A percentile compares a stretch with the other conserved stretches of the same genome.
Conservation (phyloP, 1,140 invertebrate species). For the Homarus americanus region DNA sequence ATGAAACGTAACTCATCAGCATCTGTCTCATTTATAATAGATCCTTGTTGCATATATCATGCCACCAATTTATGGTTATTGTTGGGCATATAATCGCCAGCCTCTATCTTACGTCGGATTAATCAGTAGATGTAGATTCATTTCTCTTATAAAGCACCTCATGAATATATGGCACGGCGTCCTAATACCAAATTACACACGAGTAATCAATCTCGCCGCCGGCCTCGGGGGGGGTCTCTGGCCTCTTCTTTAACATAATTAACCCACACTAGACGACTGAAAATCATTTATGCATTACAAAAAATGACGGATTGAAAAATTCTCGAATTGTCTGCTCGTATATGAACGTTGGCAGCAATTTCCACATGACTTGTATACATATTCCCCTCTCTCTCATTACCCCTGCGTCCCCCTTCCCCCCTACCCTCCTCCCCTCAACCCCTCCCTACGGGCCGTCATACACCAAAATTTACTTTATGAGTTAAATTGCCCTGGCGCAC, state of each 20-base stretch:
- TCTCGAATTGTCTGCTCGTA: slow-evolving; percentile 68
- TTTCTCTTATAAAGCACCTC: slow-evolving; percentile 13
- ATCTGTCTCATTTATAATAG: slow-evolving; percentile 63
- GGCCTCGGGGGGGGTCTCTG: neutral
- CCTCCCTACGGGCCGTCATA: slow-evolving; percentile 44
- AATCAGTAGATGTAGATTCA: slow-evolving; percentile 53
- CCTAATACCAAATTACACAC: slow-evolving; percentile 21
- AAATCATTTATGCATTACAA: slow-evolving; percentile 22
- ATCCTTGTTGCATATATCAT: slow-evolving; percentile 62
- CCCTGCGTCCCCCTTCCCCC: slow-evolving; percentile 22
- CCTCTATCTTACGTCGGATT: slow-evolving; percentile 54
- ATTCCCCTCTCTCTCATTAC: slow-evolving; percentile 53
- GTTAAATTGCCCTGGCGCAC: slow-evolving; percentile 59
- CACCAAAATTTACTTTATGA: slow-evolving; percentile 70
- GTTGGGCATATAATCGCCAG: slow-evolving; percentile 60
- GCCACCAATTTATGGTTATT: slow-evolving; percentile 26
- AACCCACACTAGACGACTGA: neutral
- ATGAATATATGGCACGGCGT: neutral
- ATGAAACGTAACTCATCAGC: slow-evolving; percentile 48
- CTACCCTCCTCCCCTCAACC: neutral
- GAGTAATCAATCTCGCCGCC: slow-evolving; percentile 29
- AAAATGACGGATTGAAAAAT: slow-evolving; percentile 63
- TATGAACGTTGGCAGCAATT: slow-evolving; percentile 67
- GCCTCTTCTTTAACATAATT: slow-evolving; percentile 30
- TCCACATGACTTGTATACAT: slow-evolving; percentile 72